Conservation (phyloP, 2,888 invertebrate species). For the Brachypalpus laphriformis region DNA sequence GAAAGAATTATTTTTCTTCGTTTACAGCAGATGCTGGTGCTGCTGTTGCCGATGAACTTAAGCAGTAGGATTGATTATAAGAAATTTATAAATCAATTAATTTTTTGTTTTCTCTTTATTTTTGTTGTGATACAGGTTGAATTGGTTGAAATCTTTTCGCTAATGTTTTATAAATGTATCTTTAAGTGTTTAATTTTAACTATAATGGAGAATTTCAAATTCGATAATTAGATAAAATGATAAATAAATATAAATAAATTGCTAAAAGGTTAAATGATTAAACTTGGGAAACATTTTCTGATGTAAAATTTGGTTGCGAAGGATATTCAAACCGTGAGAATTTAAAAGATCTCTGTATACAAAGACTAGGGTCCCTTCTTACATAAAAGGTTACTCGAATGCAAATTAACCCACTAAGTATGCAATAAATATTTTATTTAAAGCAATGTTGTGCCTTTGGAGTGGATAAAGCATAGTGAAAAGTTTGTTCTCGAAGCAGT, state of each 20-base stretch:
- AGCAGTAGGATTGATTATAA: not conserved
- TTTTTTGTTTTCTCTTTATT: not conserved
- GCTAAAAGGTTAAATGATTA: not conserved
- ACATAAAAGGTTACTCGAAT: too few species aligned
- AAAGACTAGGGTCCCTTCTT: too few species aligned
- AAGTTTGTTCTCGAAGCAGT: too few species aligned
- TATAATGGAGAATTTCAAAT: slow-evolving; percentile 1
- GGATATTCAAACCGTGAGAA: not conserved
- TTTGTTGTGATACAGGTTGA: slow-evolving; percentile 27
- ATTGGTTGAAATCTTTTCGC: slow-evolving; percentile 6
- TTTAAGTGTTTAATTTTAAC: slow-evolving; percentile 45
- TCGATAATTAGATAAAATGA: not conserved
- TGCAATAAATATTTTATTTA: too few species aligned
- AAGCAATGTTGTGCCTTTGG: too few species aligned
- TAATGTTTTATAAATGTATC: slow-evolving; percentile 52
- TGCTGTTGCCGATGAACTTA: not conserved
- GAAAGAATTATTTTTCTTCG: too few species aligned
- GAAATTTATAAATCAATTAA: slow-evolving; percentile 44
- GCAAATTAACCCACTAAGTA: too few species aligned
- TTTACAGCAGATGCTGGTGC: not conserved
- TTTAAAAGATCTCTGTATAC: too few species aligned
- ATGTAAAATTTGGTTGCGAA: not conserved
- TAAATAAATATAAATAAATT: not conserved
- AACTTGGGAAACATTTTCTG: not conserved
- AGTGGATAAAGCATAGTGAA: too few species aligned